Base-by-base conservation (phyloP, 2,888 invertebrate genomes). In the Amphiduros pacificus region DNA sequence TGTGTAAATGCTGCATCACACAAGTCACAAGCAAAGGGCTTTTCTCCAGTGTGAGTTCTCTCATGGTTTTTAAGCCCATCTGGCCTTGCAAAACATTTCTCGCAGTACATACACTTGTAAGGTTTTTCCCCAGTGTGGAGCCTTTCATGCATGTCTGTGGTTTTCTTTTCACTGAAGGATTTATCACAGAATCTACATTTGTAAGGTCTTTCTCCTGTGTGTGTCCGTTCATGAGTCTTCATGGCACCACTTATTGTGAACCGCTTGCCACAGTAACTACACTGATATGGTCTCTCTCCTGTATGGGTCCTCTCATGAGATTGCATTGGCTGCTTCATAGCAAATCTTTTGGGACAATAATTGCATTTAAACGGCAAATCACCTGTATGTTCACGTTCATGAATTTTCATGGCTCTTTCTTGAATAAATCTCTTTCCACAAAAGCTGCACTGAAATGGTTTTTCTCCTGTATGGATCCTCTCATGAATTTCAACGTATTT, bases 131-230 rank as follows among this genome's bases (percentile, higher is more conserved):
- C 53, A 4, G 53, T 53, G 53, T 53, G 53, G 1, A 24, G 31
- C 20, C 11, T 20, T 2, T 17, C 22, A 24, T 53, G 53, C 32
- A 32, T 53, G 20, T 53, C 36, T 24, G 36, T 17, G 32, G 20
- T 20, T 20, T 31, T 11, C 11, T 31, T 9, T 11, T 11, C 22
- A 9, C 32, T 32, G 53, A 53, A 53, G 24, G 20, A 14, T 22
- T 53, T 53, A 5, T 26, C 32, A 31, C 53, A 53, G 5, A 31
- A 20, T 24, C 9, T 53, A 32, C 53, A 53, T 17, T 24, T 26
- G 32, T 53, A 36, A n/a, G 53, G 53, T 22, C 32, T 29, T 36
- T 53, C 53, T 2, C 53, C 53, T 32, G 53, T 32, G 32, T 53
- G 53, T 31, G 32, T 53, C 20, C 11, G 11, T 11, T 9, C 26